Conservation (phyloP, 2,888 invertebrate genomes). For the Ormyrus pomaceus region DNA sequence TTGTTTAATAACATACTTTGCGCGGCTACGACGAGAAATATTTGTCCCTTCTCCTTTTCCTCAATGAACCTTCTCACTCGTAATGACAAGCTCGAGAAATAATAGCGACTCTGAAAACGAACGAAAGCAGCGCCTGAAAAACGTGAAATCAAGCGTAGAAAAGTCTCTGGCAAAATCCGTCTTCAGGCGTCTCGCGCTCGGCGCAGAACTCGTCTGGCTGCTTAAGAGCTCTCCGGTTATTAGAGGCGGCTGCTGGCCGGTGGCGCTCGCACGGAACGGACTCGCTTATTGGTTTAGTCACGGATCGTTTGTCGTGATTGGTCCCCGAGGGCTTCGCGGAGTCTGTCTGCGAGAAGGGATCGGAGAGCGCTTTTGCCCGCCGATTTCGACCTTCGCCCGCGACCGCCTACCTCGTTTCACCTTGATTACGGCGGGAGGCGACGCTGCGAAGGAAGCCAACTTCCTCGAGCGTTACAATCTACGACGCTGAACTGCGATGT, state of each 20-base stretch:
- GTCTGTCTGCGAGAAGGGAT: neutral
- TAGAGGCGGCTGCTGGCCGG: slow-evolving; percentile 12
- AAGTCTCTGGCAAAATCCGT: slow-evolving; percentile 1
- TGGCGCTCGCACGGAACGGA: slow-evolving; percentile 33
- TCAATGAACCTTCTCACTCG: no score
- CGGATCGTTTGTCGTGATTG: slow-evolving; percentile 67
- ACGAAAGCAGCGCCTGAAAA: no score
- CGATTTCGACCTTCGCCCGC: slow-evolving; percentile 14
- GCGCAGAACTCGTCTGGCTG: neutral
- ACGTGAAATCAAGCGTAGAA: no score
- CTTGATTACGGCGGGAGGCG: slow-evolving; percentile 13
- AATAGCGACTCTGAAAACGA: no score
- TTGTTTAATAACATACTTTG: no score
- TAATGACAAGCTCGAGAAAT: no score
- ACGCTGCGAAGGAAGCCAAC: neutral
- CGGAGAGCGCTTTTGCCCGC: neutral
- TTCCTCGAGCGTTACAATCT: neutral
- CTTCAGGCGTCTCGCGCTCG: neutral
- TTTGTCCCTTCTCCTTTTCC: no score
- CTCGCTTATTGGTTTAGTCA: slow-evolving; percentile 69
- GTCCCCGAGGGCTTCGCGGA: slow-evolving; percentile 54
- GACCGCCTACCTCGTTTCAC: slow-evolving; percentile 34
- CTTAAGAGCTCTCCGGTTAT: slow-evolving; percentile 19
- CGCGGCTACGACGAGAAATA: no score
- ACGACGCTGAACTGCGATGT: neutral